A percentile compares a stretch with the other conserved stretches of the same genome.
These are phyloP conservation scores for Turritopsis dohrnii DNA, from an alignment of 30 jellyfish, hydroid and myxozoan species.

Conservation along the genomic window DNA sequence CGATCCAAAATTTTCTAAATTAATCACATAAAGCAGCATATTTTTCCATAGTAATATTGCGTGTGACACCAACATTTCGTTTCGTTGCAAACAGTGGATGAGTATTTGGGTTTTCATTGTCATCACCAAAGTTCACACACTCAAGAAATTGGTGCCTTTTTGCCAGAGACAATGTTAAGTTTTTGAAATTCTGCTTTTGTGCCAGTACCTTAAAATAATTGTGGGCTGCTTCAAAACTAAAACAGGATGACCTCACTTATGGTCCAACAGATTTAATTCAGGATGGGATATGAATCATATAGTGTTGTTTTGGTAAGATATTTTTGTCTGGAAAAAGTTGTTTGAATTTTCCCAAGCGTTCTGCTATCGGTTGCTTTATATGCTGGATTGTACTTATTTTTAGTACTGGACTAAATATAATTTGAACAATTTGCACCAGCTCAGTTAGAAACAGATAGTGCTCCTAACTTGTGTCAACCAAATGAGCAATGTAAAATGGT, in stretches of 20 bases:
- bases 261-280: too few relatives aligned
- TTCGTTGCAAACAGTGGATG: not conserved
- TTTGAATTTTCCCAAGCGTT: not conserved
- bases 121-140: not conserved
- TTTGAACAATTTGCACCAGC: not conserved
- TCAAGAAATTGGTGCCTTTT: not conserved
- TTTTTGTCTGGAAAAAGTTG: too few relatives aligned
- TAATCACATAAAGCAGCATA: too few relatives aligned
- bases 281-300: too few relatives aligned
- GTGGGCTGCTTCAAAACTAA: not conserved
- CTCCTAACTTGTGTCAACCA: not conserved
- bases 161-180: not conserved
- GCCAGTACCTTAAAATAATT: not conserved
- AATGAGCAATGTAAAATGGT: not conserved
- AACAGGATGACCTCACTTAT: not conserved
- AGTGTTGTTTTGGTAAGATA: too few relatives aligned
- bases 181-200: not conserved
- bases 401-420: not conserved
- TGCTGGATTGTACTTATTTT: not conserved
- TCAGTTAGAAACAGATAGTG: not conserved
- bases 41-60: too few relatives aligned
- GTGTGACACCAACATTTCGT: not conserved
- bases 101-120: not conserved
- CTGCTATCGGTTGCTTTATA: not conserved
- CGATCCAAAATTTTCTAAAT: too few relatives aligned